These are phyloP conservation scores for Diaphora mendica DNA, from an alignment of 2,888 invertebrate species.

Conservation along the genomic window DNA sequence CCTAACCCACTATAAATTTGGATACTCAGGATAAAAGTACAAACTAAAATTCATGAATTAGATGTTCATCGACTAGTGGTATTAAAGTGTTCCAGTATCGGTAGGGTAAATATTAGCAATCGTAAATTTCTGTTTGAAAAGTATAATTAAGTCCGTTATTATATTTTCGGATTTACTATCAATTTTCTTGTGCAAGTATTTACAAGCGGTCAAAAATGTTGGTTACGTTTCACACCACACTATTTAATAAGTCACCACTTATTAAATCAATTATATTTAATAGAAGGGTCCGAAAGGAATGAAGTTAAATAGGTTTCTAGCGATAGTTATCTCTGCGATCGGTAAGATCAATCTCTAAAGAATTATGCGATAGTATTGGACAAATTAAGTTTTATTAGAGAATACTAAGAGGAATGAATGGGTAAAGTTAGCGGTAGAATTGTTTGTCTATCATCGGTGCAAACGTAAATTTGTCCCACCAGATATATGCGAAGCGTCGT, in stretches of 20 bases:
- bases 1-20: background rate
- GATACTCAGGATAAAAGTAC: background rate
- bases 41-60: background rate
- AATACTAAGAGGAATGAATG: constrained; percentile 57
- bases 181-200: background rate
- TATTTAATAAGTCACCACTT: too few species aligned
- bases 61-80: background rate
- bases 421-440: constrained; percentile 61
- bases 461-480: constrained; percentile 78
- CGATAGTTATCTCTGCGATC: constrained; percentile 30
- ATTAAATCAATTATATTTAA: background rate
- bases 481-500: constrained; percentile 69
- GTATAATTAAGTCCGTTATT: background rate
- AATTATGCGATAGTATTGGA: constrained; percentile 57
- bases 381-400: constrained; percentile 71
- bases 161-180: background rate
- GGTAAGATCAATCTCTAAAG: constrained; percentile 49
- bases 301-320: constrained; percentile 2
- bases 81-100: background rate
- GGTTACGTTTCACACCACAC: background rate
- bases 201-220: background rate
- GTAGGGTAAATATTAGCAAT: too few species aligned
- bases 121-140: background rate
- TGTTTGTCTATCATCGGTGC: constrained; percentile 73
- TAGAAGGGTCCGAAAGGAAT: background rate